Base-by-base conservation (phyloP, 30 jellyfish, hydroid and myxozoan species). In the Aurelia aurita region DNA sequence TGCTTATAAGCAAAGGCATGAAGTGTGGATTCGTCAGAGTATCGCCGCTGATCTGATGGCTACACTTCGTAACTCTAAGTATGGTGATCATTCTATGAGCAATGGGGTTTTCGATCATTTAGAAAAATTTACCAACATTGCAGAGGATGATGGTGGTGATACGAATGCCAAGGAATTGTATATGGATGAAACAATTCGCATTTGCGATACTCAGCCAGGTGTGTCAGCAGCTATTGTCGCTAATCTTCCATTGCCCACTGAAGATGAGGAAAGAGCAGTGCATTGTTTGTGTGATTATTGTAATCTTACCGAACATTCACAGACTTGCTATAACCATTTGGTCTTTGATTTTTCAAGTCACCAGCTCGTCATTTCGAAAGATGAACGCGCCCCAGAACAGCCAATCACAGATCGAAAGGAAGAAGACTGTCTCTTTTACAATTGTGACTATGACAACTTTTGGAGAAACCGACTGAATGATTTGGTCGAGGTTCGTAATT, bases 301-400 rank as follows among this genome's bases (percentile, higher is more conserved):
- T 5, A 75, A 82, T 54, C 73, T 81, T 0, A 70, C 46, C 2
- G 90, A 83, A 19, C 62, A 28, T 32, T 14, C 23, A n/a, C 34
- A 61, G 73, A 39, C 51, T 15, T 79, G 82, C 83, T 63, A 63
- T 71, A 79, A 79, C 61, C 90, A 79, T 23, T 72, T 79, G 22
- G 90, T 79, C 10, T 79, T 79, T 60, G 90, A 86, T 61, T 86
- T 86, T 29, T 15, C 67, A n/a, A 74, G 64, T 12, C 85, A 73
- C 54, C 47, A 86, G 23, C 45, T 72, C 47, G 49, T 45, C 47
- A 58, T 86, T 8, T 22, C 22, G 14, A 66, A 74, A 20, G 32
- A 67, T 21, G 58, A 68, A 26, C 21, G 20, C 1, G 44, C 39
- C 15, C 31, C 45, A 49, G 32, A 60, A 0, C n/a, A 25, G 11